phyloP scores from a whole-genome alignment of 23 tunicate species.

The Trididemnum miniatum region DNA sequence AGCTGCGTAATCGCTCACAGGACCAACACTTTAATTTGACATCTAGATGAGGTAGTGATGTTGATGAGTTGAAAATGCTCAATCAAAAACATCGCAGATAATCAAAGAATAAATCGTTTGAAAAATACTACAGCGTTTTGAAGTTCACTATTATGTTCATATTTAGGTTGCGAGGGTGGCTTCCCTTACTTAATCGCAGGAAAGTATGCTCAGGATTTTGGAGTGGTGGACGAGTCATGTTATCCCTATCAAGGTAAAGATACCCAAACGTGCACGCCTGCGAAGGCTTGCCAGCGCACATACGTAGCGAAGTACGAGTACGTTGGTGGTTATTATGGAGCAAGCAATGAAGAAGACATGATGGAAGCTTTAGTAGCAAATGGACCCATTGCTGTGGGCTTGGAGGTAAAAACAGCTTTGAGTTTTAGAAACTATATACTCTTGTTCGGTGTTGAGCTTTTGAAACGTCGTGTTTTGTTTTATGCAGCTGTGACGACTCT shows the following conservation, averaged over 20 bases:
- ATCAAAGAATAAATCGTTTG: no score
- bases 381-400: constrained; percentile 86
- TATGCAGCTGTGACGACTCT: no score
- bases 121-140: no score
- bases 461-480: no score
- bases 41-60: no score
- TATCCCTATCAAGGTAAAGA: constrained; percentile 83
- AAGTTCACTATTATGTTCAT: neutral
- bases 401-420: no score
- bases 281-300: constrained; percentile 61
- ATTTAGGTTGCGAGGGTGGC: constrained; percentile 88
- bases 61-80: no score
- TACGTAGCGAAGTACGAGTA: constrained; percentile 85
- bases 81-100: no score
- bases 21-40: no score
- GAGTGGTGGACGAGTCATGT: constrained; percentile 79
- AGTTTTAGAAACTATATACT: no score
- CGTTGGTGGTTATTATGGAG: constrained; percentile 97
- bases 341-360: constrained; percentile 75
- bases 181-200: constrained; percentile 92
- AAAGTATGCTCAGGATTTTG: constrained; percentile 92
- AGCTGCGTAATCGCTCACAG: no score
- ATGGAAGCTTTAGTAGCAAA: constrained; percentile 60
- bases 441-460: no score
- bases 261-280: constrained; percentile 50